Base-by-base conservation (phyloP, 2,797 vertebrate genomes). In the Botia kubotai region DNA sequence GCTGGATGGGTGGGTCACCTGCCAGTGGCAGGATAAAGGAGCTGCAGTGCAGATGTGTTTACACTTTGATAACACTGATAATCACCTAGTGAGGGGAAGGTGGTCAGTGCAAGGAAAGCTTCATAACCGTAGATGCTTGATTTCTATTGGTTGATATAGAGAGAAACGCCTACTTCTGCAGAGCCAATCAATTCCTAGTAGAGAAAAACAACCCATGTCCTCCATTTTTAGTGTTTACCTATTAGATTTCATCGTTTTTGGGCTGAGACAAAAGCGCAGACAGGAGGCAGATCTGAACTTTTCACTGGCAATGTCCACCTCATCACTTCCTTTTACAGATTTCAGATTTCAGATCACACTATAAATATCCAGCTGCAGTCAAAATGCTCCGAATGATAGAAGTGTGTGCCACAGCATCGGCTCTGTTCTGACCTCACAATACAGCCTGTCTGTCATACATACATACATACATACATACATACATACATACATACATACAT, bases 1-100 rank as follows among this genome's bases (percentile, higher is more conserved):
- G 90, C 91, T 92, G 90, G 91, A 92, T 93, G 92, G 92, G 93
- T 94, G 94, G 93, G 92, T 92, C 91, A 95, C 92, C 93, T 95
- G 94, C 93, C 91, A 94, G 83, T 89, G 88, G 90, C 91, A 91
- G 94, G 91, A 8, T 92, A 92, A 92, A 83, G 84, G 90, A 92
- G 83, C 88, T 89, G 89, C 6, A 26, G 71, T 83, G 88, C 90
- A 91, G 90, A 91, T 92, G 89, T 39, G 36, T 93, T 93, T 94
- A 90, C 90, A 88, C 89, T 93, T 90, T 87, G 93, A 95, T 95
- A 95, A 93, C 90, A 89, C 89, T 89, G 88, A 92, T 89, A 86
- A 76, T 82, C 87, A 73, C 58, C 33, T 55, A 78, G 68, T 79
- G 82, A 82, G 80, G 74, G 78, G 79, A 67, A 65, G 80, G 55